Evolutionary conservation across 2,113 vertebrate genomes (phyloP).

Genomic region (Myrmecobius fasciatus): DNA sequence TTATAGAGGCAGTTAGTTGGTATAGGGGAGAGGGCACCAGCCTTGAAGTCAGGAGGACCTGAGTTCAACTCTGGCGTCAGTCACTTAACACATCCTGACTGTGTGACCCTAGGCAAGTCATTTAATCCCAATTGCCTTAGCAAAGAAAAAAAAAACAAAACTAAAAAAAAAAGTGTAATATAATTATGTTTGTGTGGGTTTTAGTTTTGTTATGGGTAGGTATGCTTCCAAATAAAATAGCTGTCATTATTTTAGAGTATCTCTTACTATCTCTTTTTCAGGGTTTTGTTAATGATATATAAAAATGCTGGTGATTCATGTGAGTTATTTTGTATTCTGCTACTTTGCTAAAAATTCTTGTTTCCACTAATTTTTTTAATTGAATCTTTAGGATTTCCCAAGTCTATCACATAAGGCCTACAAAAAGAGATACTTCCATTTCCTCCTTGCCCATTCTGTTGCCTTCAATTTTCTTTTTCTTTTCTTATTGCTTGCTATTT

Average conservation of each 20-base stretch:
- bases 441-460: background rate
- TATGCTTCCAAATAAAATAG: too few species aligned
- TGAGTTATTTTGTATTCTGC: background rate
- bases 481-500: background rate
- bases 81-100: too few species aligned
- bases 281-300: constrained; percentile 22
- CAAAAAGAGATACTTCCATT: background rate
- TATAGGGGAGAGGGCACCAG: too few species aligned
- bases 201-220: background rate
- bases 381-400: background rate
- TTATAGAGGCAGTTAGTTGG: too few species aligned
- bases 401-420: background rate
- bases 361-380: background rate
- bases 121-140: too few species aligned
- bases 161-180: background rate
- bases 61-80: too few species aligned
- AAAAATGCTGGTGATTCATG: background rate
- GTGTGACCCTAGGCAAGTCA: too few species aligned
- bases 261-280: background rate
- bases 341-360: background rate
- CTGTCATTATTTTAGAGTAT: background rate
- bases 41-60: too few species aligned
- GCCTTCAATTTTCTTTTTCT: background rate
- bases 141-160: too few species aligned
- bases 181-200: constrained; percentile 7